Evolutionary conservation across 2,888 invertebrate species (phyloP), one percentile per base, ranked within the genome.

Genomic region (Cosmia trapezina): DNA sequence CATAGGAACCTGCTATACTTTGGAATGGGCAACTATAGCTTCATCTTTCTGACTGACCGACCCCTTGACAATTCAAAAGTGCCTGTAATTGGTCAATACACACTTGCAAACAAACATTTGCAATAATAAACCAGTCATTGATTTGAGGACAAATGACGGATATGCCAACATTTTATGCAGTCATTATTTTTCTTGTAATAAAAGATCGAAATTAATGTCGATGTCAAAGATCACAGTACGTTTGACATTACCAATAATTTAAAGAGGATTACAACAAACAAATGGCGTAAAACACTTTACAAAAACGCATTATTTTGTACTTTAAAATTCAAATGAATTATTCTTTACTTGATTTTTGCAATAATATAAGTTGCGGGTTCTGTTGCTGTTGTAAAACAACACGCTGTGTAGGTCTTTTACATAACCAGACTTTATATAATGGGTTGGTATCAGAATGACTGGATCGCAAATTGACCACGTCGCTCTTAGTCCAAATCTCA

Each of bases 171-270:
- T 49, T 56, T 66, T 70, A 47, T 65, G 51, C 61, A 59, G 62
- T 57, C 56, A 62, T 73, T 66, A 64, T 67, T 76, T 57, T 80
- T 63, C 43, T 76, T 70, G 59, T 63, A 68, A 76, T 76, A 11
- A 41, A 57, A 69, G n/a, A 22, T 47, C 45, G 11, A 67, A 56
- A 83, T 76, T 67, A 70, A 77, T 77, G 63, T 70, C 11, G 19
- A 67, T 62, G 73, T 83, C 70, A 70, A 67, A 64, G 11, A 67
- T 37, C 56, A 43, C 28, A 45, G 65, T 70, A 28, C 51, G 2
- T 64, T 54, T 77, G 84, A 81, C 84, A 81, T 73, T 81, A 77
- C 54, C 70, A 73, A 83, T 84, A 62, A 77, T 67, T 84, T 74
- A 72, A 47, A 70, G 37, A 67, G 77, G 77, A 83, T 83, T 83